Conservation (phyloP, 2,888 invertebrate genomes). For the Caenorhabditis sinica region DNA sequence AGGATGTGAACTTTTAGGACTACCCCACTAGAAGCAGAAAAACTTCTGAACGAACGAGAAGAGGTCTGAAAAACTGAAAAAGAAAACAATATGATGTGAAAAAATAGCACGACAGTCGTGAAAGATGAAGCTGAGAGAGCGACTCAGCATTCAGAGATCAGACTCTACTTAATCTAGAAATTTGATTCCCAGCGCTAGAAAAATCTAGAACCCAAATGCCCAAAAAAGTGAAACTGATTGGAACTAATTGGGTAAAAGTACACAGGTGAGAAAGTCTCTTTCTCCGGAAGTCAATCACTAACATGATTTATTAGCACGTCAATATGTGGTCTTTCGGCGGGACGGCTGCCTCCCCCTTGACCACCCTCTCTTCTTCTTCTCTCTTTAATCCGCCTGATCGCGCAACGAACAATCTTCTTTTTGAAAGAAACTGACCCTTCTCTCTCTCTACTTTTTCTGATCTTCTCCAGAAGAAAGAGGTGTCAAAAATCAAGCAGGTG, state of each 20-base stretch:
- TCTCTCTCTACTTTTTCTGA: slow-evolving; percentile 21
- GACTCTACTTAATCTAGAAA: slow-evolving; percentile 12
- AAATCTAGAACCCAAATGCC: background rate
- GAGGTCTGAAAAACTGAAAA: background rate
- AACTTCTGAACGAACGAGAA: background rate
- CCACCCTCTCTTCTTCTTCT: slow-evolving; percentile 14
- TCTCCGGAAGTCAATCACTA: slow-evolving; percentile 61
- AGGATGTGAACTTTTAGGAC: slow-evolving; percentile 35
- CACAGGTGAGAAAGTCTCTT: slow-evolving; percentile 31
- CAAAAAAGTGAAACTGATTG: background rate
- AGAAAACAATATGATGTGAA: slow-evolving; percentile 43
- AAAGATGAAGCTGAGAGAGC: slow-evolving; percentile 1
- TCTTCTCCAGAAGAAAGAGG: slow-evolving; percentile 19
- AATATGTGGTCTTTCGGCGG: slow-evolving; percentile 48
- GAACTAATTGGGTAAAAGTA: slow-evolving; percentile 33
- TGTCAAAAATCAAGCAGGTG: slow-evolving; percentile 44
- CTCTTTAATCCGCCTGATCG: slow-evolving; percentile 57
- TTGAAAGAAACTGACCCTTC: slow-evolving; percentile 43
- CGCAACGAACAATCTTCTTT: slow-evolving; percentile 53
- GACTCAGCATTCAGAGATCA: slow-evolving; percentile 5
- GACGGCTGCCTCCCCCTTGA: slow-evolving; percentile 22
- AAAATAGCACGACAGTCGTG: slow-evolving; percentile 4
- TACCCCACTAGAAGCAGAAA: background rate
- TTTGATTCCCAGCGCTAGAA: background rate
- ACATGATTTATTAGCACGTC: slow-evolving; percentile 61